These are phyloP conservation scores for Corynorhinus townsendii DNA, from an alignment of 2,113 vertebrate genomes.

Conservation along the genomic window DNA sequence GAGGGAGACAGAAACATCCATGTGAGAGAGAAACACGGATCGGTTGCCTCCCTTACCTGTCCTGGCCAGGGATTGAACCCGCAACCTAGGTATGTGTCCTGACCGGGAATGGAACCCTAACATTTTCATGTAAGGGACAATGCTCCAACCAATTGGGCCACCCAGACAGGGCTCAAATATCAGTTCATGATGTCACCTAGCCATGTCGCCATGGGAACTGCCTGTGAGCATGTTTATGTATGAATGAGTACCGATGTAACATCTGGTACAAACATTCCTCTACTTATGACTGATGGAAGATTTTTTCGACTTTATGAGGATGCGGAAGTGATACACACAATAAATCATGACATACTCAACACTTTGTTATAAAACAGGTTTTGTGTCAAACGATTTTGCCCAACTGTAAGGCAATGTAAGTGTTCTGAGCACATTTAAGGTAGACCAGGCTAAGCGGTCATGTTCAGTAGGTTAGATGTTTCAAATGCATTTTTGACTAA, in stretches of 20 bases:
- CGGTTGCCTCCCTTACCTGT: background rate
- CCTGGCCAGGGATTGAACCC: background rate
- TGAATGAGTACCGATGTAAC: background rate
- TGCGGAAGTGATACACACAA: background rate
- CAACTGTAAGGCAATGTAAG: background rate
- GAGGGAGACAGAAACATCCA: background rate
- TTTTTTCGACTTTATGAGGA: background rate
- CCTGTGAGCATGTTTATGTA: fast-evolving
- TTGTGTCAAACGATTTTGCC: background rate
- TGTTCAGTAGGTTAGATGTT: background rate
- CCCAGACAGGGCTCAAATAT: background rate
- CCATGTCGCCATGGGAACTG: background rate
- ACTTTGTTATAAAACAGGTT: background rate
- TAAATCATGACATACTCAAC: too few species aligned
- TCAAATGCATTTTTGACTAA: background rate
- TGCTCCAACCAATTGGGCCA: background rate
- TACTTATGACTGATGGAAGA: background rate
- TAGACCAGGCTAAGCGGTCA: background rate
- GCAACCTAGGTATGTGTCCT: background rate
- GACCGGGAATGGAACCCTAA: background rate
- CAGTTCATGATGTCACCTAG: background rate
- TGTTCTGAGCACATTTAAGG: background rate
- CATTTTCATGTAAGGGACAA: background rate
- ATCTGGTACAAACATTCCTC: background rate
- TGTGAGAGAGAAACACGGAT: background rate